phyloP scores from a whole-genome alignment of 2,113 vertebrate species.

The Pollachius pollachius region DNA sequence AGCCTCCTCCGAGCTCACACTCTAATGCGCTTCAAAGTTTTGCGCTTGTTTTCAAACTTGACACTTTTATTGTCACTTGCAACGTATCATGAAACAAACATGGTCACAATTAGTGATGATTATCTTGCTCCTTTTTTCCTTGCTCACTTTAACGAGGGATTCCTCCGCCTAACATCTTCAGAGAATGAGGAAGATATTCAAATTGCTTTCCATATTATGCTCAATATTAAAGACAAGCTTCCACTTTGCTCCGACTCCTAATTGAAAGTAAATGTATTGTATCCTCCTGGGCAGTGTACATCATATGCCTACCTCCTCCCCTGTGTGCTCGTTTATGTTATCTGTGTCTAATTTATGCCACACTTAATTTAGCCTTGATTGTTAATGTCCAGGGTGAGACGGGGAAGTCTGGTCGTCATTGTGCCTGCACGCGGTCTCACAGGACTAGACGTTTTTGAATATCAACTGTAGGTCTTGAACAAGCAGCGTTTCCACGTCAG shows the following conservation, averaged over 20 bases:
- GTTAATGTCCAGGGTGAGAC: slow-evolving; percentile 71
- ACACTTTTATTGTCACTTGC: slow-evolving; percentile 60
- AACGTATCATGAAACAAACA: slow-evolving; percentile 72
- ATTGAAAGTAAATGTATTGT: slow-evolving; percentile 69
- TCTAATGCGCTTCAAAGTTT: slow-evolving; percentile 47
- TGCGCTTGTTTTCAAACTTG: slow-evolving; percentile 55
- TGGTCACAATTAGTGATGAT: slow-evolving; percentile 69
- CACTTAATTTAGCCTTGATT: slow-evolving; percentile 74
- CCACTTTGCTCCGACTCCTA: slow-evolving; percentile 64
- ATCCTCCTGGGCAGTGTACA: slow-evolving; percentile 72
- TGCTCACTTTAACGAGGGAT: slow-evolving; percentile 53
- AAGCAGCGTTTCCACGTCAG: slow-evolving; percentile 36
- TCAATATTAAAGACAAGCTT: slow-evolving; percentile 59
- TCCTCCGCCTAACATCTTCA: slow-evolving; percentile 63
- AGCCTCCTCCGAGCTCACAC: slow-evolving; percentile 40
- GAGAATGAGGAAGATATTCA: slow-evolving; percentile 69
- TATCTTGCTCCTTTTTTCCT: slow-evolving; percentile 48
- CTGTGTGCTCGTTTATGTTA: slow-evolving; percentile 67
- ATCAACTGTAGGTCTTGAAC: slow-evolving; percentile 42
- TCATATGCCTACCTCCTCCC: slow-evolving; percentile 67
- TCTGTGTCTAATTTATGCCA: slow-evolving; percentile 76
- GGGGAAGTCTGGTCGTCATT: slow-evolving; percentile 54
- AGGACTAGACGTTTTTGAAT: slow-evolving; percentile 57
- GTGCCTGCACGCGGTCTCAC: slow-evolving; percentile 54
- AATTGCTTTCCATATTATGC: slow-evolving; percentile 73